Evolutionary conservation across 1,140 invertebrate species (phyloP), one percentile per base, ranked within the genome.

Genomic region (Drosophila navojoa): DNA sequence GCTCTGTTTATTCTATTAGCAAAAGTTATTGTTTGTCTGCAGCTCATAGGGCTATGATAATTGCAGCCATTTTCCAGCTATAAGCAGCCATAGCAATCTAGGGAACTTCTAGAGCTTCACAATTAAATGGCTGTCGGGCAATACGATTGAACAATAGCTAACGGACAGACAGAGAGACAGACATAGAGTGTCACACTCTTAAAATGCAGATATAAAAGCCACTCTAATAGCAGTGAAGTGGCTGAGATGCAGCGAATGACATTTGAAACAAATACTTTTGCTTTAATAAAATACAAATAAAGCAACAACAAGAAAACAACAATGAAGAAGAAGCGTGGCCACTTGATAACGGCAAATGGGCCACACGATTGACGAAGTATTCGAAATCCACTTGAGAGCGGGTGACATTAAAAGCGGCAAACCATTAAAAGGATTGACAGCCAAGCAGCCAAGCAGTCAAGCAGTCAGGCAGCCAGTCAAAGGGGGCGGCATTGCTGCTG

Each of bases 361-460:
- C 19, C 16, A 64, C 47, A 61, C 69, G 19, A 84, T 76, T 84
- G 81, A 85, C 77, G 74, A 76, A 77, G 77, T 67, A 81, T 66
- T 61, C 60, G 57, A 84, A 77, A 84, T 84, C 62, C 60, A 74
- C 75, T 74, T 75, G 61, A 72, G 59, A 71, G 50, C 42, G 44
- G 11, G 49, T 52, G 61, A 72, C 53, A 59, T 62, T 72, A 53
- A 75, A 71, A 76, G 78, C 57, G 80, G 79, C 50, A 76, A 71
- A 76, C 81, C 84, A 85, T 84, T 84, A 85, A 84, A 80, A 53
- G 81, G 81, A 84, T 80, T 84, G 81, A 85, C 73, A 77, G 71
- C 58, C 71, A 59, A 29, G 27, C 27, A 29, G 72, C 76, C 72
- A 71, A 49, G 5, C 13, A 10, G 72, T 71, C 67, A 71, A 49